Percentiles rank a stretch among this genome's conserved stretches.
Evolutionary conservation across 2,797 vertebrate species (phyloP).

Genomic region (Falco columbarius): DNA sequence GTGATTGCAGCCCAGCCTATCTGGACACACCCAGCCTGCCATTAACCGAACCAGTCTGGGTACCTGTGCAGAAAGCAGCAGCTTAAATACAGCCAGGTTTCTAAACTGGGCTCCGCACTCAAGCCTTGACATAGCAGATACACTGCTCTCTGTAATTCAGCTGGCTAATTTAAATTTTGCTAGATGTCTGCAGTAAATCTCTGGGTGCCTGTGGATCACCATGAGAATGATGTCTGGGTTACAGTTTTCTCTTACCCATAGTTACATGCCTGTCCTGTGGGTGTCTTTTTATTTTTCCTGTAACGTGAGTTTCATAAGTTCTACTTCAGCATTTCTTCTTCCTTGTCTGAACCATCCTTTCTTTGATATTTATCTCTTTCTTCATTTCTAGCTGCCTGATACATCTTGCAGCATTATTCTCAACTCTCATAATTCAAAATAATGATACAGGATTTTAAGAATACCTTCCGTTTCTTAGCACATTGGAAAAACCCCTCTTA

Average conservation of each 20-base stretch:
- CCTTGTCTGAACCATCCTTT: not conserved
- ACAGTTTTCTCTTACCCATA: not conserved
- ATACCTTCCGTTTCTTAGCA: not conserved
- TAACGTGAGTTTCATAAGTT: not conserved
- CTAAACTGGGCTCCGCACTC: not conserved
- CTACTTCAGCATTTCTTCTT: slow-evolving; percentile 16
- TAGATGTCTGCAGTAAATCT: not conserved
- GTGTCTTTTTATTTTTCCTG: not conserved
- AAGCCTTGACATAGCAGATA: not conserved
- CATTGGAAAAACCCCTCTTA: not conserved
- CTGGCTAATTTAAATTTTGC: not conserved
- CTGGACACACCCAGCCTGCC: not conserved
- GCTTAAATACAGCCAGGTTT: not conserved
- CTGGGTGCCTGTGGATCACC: not conserved
- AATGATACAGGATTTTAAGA: not conserved
- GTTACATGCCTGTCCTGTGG: not conserved
- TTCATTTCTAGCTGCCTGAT: not conserved
- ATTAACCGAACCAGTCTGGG: not conserved
- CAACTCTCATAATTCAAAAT: not conserved
- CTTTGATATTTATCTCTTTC: not conserved
- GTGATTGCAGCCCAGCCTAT: fast-evolving
- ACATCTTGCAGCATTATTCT: not conserved
- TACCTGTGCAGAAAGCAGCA: not conserved
- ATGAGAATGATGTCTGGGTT: not conserved
- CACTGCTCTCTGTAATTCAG: not conserved